These are phyloP conservation scores for Tipula lateralis DNA, from an alignment of 2,888 invertebrate species.

Conservation along the genomic window DNA sequence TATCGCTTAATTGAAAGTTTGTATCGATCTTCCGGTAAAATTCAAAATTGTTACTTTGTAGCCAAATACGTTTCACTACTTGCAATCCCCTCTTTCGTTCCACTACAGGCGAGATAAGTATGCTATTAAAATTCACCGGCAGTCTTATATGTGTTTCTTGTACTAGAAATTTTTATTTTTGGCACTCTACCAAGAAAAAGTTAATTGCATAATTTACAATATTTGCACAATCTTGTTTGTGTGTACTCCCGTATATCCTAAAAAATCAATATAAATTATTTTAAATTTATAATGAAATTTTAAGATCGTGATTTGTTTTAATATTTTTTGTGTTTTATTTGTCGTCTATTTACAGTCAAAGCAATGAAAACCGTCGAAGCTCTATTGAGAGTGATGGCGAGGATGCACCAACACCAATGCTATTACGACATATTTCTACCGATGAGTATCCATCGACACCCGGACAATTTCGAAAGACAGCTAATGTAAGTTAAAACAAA, in stretches of 20 bases:
- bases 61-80: neutral
- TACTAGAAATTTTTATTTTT: neutral
- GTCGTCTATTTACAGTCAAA: conserved; percentile 41
- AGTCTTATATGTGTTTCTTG: neutral
- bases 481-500: conserved; percentile 38
- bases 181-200: neutral
- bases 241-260: conserved; percentile 28
- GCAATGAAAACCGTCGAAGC: conserved; percentile 51
- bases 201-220: conserved; percentile 5
- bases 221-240: neutral
- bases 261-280: neutral
- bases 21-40: neutral
- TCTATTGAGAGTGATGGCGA: conserved; percentile 54
- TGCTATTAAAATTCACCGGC: neutral
- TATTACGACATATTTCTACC: conserved; percentile 58
- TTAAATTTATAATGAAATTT: neutral
- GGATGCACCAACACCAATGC: conserved; percentile 52
- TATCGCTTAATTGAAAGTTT: neutral
- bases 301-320: neutral
- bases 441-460: conserved; percentile 55
- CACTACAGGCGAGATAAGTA: neutral
- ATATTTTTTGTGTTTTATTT: neutral
- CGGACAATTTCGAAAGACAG: conserved; percentile 44
- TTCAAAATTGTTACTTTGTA: neutral
- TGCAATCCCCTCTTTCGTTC: neutral